phyloP scores from a whole-genome alignment of 2,888 invertebrate genomes.

The Aphidoletes aphidimyza region DNA sequence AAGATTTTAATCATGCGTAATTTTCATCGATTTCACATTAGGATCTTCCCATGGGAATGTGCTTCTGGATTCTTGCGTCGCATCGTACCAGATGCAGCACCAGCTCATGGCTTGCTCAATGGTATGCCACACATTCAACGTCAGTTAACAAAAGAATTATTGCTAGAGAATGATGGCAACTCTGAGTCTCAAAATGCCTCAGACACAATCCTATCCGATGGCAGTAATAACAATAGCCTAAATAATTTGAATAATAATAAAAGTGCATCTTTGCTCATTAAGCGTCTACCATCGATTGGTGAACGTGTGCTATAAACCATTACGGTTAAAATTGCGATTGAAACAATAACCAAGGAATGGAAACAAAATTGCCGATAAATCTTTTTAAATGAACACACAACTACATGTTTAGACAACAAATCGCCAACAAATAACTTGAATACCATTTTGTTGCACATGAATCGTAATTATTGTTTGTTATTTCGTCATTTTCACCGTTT shows the following conservation, averaged over 20 bases:
- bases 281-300: slow-evolving; percentile 65
- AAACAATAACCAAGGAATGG: not conserved
- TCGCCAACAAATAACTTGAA: not conserved
- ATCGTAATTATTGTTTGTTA: not conserved
- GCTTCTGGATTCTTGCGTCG: slow-evolving; percentile 73
- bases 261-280: slow-evolving; percentile 64
- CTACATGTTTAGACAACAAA: not conserved
- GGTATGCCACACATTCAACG: slow-evolving; percentile 55
- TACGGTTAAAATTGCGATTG: not conserved
- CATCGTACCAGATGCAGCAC: slow-evolving; percentile 76
- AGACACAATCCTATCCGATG: not conserved
- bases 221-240: slow-evolving; percentile 56
- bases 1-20: slow-evolving; percentile 29
- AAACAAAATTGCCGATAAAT: not conserved
- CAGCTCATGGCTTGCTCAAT: slow-evolving; percentile 63
- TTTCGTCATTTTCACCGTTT: not conserved
- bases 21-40: slow-evolving; percentile 61
- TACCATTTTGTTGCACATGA: not conserved
- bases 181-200: not conserved
- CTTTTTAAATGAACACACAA: not conserved
- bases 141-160: not conserved
- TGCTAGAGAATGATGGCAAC: not conserved
- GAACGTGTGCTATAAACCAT: slow-evolving; percentile 66
- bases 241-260: slow-evolving; percentile 56
- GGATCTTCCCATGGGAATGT: slow-evolving; percentile 79